Evolutionary conservation across 2,113 vertebrate genomes (phyloP), one percentile per base, ranked within the genome.

Genomic region (Brachyistius frenatus): DNA sequence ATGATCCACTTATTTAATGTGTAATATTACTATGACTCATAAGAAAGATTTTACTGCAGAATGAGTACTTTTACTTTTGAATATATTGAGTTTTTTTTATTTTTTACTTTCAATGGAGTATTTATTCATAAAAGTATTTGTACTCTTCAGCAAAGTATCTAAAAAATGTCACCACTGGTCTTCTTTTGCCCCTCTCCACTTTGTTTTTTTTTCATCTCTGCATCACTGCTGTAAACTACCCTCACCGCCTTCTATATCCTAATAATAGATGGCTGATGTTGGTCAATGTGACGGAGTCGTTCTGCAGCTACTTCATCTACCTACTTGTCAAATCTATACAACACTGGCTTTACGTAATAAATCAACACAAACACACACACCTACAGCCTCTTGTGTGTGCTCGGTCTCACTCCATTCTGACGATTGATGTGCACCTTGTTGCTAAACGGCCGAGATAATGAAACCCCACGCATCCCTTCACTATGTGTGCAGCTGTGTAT

Each of bases 401-500:
- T 32, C 2, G 0, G 35, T 41, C 69, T 50, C 61, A 39, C 55
- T 78, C 62, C 75, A 47, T 49, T 75, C 80, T 66, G 74, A 87
- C 55, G 65, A 88, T 82, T 86, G 84, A 88, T 86, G 82, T 23
- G 2, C 84, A 76, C 61, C 71, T 73, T 81, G 84, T 84, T 82
- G 78, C 82, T 89, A 90, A 92, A 86, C 61, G 69, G 77, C 68
- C 64, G 6, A 83, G 81, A 81, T 88, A 78, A 88, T 88, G 86
- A 88, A 90, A 86, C 74, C 76, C 63, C 35, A 50, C n/a, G 33
- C 75, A 57, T 73, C 64, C 60, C 62, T 73, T 55, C 63, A 36
- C 7, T 16, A n/a, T 35, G 72, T 78, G 64, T 78, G 55, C 31
- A 1, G 5, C 41, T 61, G 66, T 56, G 66, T 75, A 23, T 64